Evolutionary conservation across 2,113 vertebrate species (phyloP), one percentile per base, ranked within the genome.

Genomic region (Trichechus manatus): DNA sequence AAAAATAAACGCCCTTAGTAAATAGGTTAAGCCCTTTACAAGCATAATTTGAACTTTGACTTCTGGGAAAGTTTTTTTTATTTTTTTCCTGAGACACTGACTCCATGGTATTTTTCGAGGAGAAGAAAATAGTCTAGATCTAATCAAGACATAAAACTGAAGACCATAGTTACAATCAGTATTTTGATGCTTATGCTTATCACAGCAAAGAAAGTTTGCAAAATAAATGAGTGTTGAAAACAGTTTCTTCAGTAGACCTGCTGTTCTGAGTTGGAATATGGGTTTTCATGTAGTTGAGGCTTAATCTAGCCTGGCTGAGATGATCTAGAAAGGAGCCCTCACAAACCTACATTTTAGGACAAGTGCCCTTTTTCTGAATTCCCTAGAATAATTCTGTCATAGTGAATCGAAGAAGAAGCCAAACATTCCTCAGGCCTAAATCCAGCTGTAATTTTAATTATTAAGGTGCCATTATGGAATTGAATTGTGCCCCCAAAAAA

Each of bases 191-290:
- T 80, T 90, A 31, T 4, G 9, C 15, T 29, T 88, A 75, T 56
- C 88, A 44, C 17, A 78, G 47, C 88, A 87, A 89, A 75, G 29
- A 68, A 86, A 53, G 44, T 70, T 85, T 64, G 20, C 36, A 79
- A 44, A 80, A 89, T 93, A 42, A 92, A 63, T 90, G 42, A 87
- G 50, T 44, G 6, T 33, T 79, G n/a, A 85, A 74, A 95, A 94
- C 19, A 29, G 70, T 89, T 95, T 59, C 53, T 66, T 75, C 10
- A 61, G 25, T 61, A 75, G 50, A 72, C 61, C 27, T n/a, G 42
- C 36, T 89, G 91, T 89, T 63, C 20, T 75, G 63, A 47, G 42
- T 92, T 79, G 9, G 20, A 92, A 68, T 33, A 7, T 88, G 82
- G n/a, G 5, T 89, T 94, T 91, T 87, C 36, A 15, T 78, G 36